These are phyloP conservation scores for Phalacrocorax pelagicus DNA, from an alignment of 2,113 vertebrate genomes.

Conservation along the genomic window DNA sequence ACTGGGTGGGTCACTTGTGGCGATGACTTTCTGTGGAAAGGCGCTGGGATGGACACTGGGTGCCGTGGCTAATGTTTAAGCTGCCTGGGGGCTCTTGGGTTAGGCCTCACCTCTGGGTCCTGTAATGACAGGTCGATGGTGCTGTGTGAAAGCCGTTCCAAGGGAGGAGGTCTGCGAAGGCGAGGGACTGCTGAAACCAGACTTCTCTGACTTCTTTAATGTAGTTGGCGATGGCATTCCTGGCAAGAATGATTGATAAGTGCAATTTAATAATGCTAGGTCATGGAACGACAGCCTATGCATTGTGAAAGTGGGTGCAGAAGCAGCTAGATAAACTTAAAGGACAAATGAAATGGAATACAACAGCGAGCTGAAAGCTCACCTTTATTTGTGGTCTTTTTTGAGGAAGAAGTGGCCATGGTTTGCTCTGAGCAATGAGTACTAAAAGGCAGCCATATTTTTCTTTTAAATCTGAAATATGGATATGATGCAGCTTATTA, in stretches of 20 bases:
- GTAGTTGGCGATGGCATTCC: slow-evolving; percentile 93
- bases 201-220: slow-evolving; percentile 98
- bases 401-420: slow-evolving; percentile 32
- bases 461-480: slow-evolving; percentile 52
- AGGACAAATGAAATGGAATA: slow-evolving; percentile 56
- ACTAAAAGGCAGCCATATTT: slow-evolving; percentile 64
- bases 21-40: background rate
- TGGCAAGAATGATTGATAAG: slow-evolving; percentile 91
- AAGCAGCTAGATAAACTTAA: slow-evolving; percentile 71
- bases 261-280: slow-evolving; percentile 86
- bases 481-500: slow-evolving; percentile 57
- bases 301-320: slow-evolving; percentile 77
- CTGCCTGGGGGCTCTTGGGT: slow-evolving; percentile 25
- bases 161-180: slow-evolving; percentile 91
- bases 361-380: slow-evolving; percentile 59
- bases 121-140: slow-evolving; percentile 97
- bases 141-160: slow-evolving; percentile 95
- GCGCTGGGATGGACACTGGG: background rate
- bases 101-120: slow-evolving; percentile 95
- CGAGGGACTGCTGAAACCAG: slow-evolving; percentile 92
- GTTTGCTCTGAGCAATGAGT: slow-evolving; percentile 30
- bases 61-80: background rate
- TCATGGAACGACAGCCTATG: slow-evolving; percentile 80
- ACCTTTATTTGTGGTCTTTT: slow-evolving; percentile 48
- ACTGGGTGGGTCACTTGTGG: background rate